Evolutionary conservation across 2,888 invertebrate species (phyloP).

Genomic region (Andrena camellia): DNA sequence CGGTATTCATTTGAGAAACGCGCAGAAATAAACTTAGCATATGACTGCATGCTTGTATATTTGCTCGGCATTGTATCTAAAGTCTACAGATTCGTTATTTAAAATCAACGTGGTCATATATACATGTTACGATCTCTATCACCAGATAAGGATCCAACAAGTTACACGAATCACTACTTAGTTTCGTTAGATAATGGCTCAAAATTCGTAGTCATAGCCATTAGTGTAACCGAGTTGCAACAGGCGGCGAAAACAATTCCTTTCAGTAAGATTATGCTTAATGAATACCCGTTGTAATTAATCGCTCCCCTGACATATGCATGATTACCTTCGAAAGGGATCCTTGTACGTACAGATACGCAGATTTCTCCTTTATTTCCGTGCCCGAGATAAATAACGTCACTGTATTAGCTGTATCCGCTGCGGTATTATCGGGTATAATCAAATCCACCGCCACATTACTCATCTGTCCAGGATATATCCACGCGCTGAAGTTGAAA

Average conservation of each 20-base stretch:
- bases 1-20: no score
- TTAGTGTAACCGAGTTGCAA: neutral
- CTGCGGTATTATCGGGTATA: conserved; percentile 65
- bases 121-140: no score
- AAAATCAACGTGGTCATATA: no score
- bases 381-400: conserved; percentile 73
- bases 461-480: conserved; percentile 74
- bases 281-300: neutral
- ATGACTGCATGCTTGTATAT: neutral
- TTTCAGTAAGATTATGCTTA: neutral
- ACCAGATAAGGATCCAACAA: no score
- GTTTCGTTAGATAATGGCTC: no score
- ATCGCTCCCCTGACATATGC: no score
- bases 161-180: no score
- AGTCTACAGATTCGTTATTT: no score
- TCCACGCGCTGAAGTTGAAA: conserved; percentile 62
- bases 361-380: conserved; percentile 76
- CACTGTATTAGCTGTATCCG: conserved; percentile 73
- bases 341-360: conserved; percentile 74
- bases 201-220: neutral
- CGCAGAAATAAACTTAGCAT: no score
- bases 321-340: conserved; percentile 54
- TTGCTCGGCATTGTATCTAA: neutral
- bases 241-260: neutral
- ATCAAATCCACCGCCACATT: conserved; percentile 71